These are phyloP conservation scores for Dynastes tityus DNA, from an alignment of 2,888 invertebrate genomes.

Conservation along the genomic window DNA sequence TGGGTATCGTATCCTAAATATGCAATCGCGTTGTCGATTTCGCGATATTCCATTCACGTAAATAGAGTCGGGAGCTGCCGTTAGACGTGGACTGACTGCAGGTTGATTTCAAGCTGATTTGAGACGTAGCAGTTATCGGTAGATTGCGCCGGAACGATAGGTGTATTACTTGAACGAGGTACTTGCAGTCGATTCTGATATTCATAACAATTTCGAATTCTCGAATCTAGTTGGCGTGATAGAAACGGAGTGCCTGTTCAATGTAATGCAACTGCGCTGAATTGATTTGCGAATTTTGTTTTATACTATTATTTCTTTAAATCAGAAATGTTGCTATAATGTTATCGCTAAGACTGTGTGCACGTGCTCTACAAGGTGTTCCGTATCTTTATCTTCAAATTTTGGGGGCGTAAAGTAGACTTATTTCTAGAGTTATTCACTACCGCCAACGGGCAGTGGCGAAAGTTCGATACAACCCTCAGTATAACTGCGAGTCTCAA, in stretches of 20 bases:
- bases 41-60: slow-evolving; percentile 9
- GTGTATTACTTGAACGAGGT: not conserved
- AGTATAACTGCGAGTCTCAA: too few relatives aligned
- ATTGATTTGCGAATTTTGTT: too few relatives aligned
- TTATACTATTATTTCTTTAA: too few relatives aligned
- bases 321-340: too few relatives aligned
- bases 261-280: not conserved
- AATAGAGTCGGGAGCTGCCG: not conserved
- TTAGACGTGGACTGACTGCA: not conserved
- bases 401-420: too few relatives aligned
- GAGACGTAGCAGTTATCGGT: not conserved
- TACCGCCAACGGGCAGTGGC: too few relatives aligned
- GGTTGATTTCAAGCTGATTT: too few relatives aligned
- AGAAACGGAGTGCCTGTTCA: not conserved
- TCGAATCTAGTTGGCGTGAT: not conserved
- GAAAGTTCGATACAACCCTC: too few relatives aligned
- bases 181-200: not conserved
- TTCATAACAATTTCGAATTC: slow-evolving; percentile 3
- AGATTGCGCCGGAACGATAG: slow-evolving; percentile 4
- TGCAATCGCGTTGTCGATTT: not conserved
- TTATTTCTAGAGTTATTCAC: too few relatives aligned
- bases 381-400: too few relatives aligned
- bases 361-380: too few relatives aligned
- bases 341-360: too few relatives aligned
- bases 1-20: not conserved